Percentiles rank a stretch among this genome's conserved stretches.
phyloP scores from a whole-genome alignment of 2,888 invertebrate genomes.

The Liposcelis brunnea region DNA sequence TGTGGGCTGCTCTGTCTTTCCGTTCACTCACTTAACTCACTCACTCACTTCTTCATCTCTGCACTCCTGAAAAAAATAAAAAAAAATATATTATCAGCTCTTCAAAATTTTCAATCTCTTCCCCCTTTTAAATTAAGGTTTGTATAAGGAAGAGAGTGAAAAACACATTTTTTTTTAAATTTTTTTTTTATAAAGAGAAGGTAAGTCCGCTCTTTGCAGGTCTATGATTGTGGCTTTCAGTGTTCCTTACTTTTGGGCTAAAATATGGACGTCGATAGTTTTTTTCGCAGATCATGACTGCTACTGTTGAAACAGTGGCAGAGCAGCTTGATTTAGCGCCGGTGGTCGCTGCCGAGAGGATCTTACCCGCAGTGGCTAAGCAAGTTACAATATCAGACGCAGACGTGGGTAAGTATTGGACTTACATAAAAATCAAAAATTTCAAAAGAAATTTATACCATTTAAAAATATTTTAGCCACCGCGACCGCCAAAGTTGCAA shows the following conservation, averaged over 20 bases:
- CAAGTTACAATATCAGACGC: constrained; percentile 77
- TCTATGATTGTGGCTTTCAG: constrained; percentile 15
- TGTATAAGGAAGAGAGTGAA: no score
- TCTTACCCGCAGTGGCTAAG: constrained; percentile 64
- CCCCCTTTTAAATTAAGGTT: no score
- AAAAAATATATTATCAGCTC: no score
- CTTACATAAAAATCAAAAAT: no score
- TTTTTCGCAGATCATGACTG: constrained; percentile 70
- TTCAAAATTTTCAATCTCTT: no score
- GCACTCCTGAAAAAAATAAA: neutral
- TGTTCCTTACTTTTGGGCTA: constrained; percentile 12
- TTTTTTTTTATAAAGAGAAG: constrained; percentile 13
- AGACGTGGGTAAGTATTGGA: constrained; percentile 51
- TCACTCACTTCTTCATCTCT: constrained; percentile 2
- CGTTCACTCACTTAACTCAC: constrained; percentile 4
- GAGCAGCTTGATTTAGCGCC: constrained; percentile 80
- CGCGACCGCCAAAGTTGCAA: constrained; percentile 55
- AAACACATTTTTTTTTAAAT: no score
- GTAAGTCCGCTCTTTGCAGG: constrained; percentile 18
- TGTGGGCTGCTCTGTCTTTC: neutral
- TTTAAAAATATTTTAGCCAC: constrained; percentile 30
- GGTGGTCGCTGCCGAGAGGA: constrained; percentile 56
- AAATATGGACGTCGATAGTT: constrained; percentile 24
- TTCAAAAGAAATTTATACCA: constrained; percentile 3
- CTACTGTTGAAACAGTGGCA: constrained; percentile 85